Base-by-base conservation (phyloP, 2,113 vertebrate genomes). In the Microtus pennsylvanicus region DNA sequence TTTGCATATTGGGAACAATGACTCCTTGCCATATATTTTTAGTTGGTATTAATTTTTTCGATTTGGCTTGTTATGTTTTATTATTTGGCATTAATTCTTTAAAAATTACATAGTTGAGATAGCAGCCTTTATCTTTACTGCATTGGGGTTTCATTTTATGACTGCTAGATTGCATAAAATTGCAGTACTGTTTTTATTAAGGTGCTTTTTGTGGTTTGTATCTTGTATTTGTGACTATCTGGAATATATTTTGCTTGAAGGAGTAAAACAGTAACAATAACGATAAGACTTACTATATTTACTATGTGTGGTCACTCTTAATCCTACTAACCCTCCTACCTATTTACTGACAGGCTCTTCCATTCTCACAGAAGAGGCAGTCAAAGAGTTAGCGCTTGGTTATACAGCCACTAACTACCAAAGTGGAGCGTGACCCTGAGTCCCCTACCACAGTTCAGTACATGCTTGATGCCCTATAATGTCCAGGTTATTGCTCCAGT, bases 211-310 rank as follows among this genome's bases (percentile, higher is more conserved):
- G 38, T 63, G 21, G 21, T 70, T 80, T 75, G 13, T 17, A 63
- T 78, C 58, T 45, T 70, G 5, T 11, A 81, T 91, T 61, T 89
- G 45, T 89, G 24, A 74, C n/a, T 75, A 61, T n/a, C 21, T 85
- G 86, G 26, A 81, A 63, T 96, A 47, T 55, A 24, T 76, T 92
- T 92, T 78, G 11, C 58, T 96, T 38, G 80, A 94, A 82, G 33
- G n/a, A 90, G 3, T 94, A 47, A 87, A 67, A 24, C 19, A 87
- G 5, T 78, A 96, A 21, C 63, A 70, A 65, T 86, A 75, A 87
- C 83, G 80, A 72, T 47, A 28, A 35, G 67, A 35, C 47, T 82
- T 72, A 6, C 30, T 95, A 35, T 7, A 28, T 87, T 89, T 90
- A 52, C 70, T 55, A 0, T 63, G 5, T 75, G 42, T 19, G 45